A percentile compares a stretch with the other conserved stretches of the same genome.
phyloP scores from a whole-genome alignment of 1,140 invertebrate species.

The Tetramorium parvispinum region DNA sequence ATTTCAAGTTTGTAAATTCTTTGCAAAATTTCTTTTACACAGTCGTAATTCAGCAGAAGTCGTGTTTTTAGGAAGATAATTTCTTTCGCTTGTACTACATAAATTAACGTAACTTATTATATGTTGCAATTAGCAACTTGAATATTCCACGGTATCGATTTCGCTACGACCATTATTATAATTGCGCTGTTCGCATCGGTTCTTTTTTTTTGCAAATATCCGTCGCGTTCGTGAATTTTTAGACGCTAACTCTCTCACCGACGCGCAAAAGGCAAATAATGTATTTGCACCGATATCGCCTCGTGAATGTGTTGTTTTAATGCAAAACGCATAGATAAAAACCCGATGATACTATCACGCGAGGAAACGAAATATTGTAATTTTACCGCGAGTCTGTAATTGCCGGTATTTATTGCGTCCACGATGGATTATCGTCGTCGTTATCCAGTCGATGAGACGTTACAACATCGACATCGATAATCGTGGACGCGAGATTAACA shows the following conservation, averaged over 20 bases:
- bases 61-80: not conserved
- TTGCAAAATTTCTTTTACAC: not conserved
- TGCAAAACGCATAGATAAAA: conserved; percentile 8
- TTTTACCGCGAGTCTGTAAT: conserved; percentile 24
- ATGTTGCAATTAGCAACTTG: not conserved
- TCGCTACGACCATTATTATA: not conserved
- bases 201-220: not conserved
- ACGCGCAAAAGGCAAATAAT: not conserved
- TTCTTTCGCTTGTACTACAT: no score
- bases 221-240: not conserved
- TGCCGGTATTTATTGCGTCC: conserved; percentile 39
- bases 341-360: not conserved
- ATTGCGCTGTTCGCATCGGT: not conserved
- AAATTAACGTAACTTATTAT: not conserved
- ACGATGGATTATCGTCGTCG: conserved; percentile 37
- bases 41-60: not conserved
- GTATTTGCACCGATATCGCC: not conserved
- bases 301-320: not conserved
- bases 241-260: not conserved
- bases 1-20: not conserved
- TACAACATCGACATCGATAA: conserved; percentile 15
- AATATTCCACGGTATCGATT: not conserved
- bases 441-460: conserved; percentile 33
- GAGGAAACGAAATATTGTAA: conserved; percentile 31
- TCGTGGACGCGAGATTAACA: conserved; percentile 25